Evolutionary conservation across 2,888 invertebrate species (phyloP), one percentile per base, ranked within the genome.

Genomic region (Erebia palarica): DNA sequence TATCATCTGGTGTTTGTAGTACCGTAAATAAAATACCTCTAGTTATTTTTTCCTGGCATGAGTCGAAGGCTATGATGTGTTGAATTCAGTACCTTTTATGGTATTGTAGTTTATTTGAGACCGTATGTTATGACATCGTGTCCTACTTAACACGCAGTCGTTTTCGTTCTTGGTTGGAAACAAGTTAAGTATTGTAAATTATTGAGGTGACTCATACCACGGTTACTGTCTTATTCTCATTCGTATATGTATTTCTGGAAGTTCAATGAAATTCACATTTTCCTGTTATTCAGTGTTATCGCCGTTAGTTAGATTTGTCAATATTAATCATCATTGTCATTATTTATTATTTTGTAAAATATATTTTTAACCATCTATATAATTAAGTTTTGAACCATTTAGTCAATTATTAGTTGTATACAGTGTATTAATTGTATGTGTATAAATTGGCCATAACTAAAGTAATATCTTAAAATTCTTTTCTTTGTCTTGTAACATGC

Each of bases 81-180:
- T 44, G 36, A 88, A 85, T 79, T 74, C 78, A 76, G 74, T 77
- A 73, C 91, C 91, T 72, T 91, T 74, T 81, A 90, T 69, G 91
- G 91, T 78, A 85, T 81, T 87, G 55, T 60, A 72, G 63, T 69
- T 53, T 80, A 49, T 49, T 14, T 79, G 71, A 76, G 76, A 72
- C 76, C 72, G 71, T 73, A 68, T 72, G 69, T 75, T 78, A 79
- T 83, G 84, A 80, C 85, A 83, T 78, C 77, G 79, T 86, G 88
- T 80, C 88, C 89, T 84, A 91, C 84, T 80, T 89, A 60, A 68
- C 55, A n/a, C 55, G 49, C 65, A 69, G 51, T 27, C 55, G 59
- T 65, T 68, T 71, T 59, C 60, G 64, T 68, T 71, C 57, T 63
- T 18, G 18, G 18, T 55, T 11, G 59, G 44, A 57, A 13, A 70